These are phyloP conservation scores for Bathynomus jamesi DNA, from an alignment of 1,140 invertebrate genomes.

Conservation along the genomic window DNA sequence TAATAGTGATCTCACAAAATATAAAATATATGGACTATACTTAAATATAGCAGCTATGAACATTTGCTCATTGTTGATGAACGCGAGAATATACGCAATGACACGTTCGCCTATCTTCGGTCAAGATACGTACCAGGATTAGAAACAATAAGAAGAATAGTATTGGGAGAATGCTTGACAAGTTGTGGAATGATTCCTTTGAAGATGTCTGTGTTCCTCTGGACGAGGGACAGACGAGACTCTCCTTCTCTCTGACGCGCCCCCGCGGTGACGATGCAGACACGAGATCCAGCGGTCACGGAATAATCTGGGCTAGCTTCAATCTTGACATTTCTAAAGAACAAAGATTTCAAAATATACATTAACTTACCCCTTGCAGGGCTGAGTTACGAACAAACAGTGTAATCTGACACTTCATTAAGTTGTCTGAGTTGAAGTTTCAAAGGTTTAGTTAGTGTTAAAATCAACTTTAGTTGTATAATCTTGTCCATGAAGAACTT, in stretches of 20 bases:
- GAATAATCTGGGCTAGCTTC: slow-evolving; percentile 57
- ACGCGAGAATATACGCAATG: not conserved
- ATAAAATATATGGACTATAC: too few relatives aligned
- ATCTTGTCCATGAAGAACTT: not conserved
- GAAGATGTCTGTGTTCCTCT: slow-evolving; percentile 81
- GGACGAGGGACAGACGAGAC: slow-evolving; percentile 68
- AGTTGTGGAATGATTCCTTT: slow-evolving; percentile 73
- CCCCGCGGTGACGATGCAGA: slow-evolving; percentile 82
- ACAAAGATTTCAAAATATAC: slow-evolving; percentile 7
- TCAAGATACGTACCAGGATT: slow-evolving; percentile 55
- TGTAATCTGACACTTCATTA: not conserved
- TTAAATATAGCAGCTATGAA: too few relatives aligned
- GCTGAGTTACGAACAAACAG: not conserved
- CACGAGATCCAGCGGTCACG: slow-evolving; percentile 64
- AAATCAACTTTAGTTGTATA: not conserved
- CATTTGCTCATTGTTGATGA: too few relatives aligned
- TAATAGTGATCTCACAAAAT: too few relatives aligned
- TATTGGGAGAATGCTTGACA: slow-evolving; percentile 75
- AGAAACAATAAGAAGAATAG: slow-evolving; percentile 77
- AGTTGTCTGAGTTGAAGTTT: not conserved
- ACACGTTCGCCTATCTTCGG: not conserved
- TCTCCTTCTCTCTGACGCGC: slow-evolving; percentile 81
- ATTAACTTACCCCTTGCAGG: slow-evolving; percentile 13
- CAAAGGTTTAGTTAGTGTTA: not conserved
- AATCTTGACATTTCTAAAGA: slow-evolving; percentile 32